Conservation (phyloP, 2,797 vertebrate species). For the Megalops cyprinoides region DNA sequence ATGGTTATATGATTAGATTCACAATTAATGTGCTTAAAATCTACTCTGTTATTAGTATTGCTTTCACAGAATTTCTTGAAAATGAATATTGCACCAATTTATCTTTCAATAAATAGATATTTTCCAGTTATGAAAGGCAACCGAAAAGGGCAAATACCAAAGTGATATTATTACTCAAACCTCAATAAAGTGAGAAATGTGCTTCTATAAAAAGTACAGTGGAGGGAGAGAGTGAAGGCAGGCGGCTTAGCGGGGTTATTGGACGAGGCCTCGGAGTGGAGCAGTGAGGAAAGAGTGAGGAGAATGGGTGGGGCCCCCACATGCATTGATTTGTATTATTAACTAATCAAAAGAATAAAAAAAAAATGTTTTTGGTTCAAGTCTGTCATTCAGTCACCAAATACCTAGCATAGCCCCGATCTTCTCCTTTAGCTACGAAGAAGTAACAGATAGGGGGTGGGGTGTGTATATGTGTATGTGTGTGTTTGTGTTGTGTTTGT, state of each 20-base stretch:
- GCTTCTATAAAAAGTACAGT: neutral
- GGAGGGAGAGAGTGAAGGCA: neutral
- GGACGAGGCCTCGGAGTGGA: neutral
- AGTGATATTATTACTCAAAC: constrained; percentile 5
- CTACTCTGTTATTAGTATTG: neutral
- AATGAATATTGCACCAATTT: neutral
- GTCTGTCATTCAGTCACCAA: no score
- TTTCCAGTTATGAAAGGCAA: neutral
- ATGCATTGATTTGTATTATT: no score
- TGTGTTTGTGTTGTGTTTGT: no score
- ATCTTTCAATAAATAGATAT: neutral
- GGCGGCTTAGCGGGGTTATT: neutral
- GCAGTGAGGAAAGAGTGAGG: neutral
- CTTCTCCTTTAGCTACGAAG: no score
- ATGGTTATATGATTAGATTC: neutral
- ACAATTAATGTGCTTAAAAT: neutral
- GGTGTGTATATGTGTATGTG: no score
- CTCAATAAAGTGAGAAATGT: constrained; percentile 1
- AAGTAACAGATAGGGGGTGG: no score
- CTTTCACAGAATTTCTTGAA: neutral
- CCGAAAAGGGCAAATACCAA: neutral
- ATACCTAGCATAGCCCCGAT: no score
- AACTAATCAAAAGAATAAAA: no score
- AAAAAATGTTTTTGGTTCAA: no score
- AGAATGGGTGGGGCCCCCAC: neutral